Evolutionary conservation across 1,140 invertebrate genomes (phyloP), one percentile per base, ranked within the genome.

Genomic region (Hetaerina americana): DNA sequence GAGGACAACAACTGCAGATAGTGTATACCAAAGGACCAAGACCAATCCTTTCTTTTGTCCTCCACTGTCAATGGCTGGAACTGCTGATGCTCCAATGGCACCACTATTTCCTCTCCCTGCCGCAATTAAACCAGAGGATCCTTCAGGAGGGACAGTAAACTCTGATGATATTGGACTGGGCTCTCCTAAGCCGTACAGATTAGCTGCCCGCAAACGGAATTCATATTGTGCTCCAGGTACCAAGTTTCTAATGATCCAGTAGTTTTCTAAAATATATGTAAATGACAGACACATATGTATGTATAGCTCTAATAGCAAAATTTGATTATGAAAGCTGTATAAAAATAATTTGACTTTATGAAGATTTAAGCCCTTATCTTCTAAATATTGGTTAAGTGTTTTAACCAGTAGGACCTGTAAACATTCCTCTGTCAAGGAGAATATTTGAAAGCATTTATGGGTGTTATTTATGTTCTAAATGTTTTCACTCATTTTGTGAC

Each of bases 131-230:
- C 66, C 66, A 84, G 77, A 75, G 78, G 79, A 76, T 80, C 84
- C 82, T 15, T 83, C 81, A 3, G 83, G 80, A 2, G 84, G 77
- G 68, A 88, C 84, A 66, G 89, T 85, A 68, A 86, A 75, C 66
- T 81, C 76, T 76, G 90, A 92, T 25, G 83, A 80, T 24, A 84
- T 78, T 5, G 40, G 2, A 70, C 90, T 91, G 88, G 89, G 95
- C 15, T 80, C 79, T 49, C 88, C 85, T 76, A 82, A 84, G n/a
- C 94, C 95, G 79, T 92, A 89, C 18, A 82, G 79, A 79, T 96
- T 97, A 69, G 83, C 81, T 0, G 93, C 93, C 49, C 88, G 85
- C 22, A 93, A 92, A 5, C 90, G 85, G 78, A 95, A 96, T 8
- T 87, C 81, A 72, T 90, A 89, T 6, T 85, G 85, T 0, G 76